Conservation (phyloP, 2,113 vertebrate genomes). For the Oncorhynchus gorbuscha region DNA sequence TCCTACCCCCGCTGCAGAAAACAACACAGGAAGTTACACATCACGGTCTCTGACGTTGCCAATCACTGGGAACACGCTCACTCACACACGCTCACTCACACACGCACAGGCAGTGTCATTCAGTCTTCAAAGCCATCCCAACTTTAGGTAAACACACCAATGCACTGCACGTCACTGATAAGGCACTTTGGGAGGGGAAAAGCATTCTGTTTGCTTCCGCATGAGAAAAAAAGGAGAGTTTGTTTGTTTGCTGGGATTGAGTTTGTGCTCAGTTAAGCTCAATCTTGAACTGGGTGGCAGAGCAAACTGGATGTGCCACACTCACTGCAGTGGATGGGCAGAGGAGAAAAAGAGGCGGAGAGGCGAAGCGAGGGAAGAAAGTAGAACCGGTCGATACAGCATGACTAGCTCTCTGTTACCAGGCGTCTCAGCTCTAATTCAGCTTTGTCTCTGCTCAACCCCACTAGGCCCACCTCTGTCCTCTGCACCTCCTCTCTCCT, state of each 20-base stretch:
- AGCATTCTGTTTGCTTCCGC: constrained; percentile 37
- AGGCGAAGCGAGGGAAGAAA: constrained; percentile 2
- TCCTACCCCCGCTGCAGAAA: constrained; percentile 1
- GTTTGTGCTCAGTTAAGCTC: constrained; percentile 65
- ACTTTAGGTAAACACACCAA: constrained; percentile 59
- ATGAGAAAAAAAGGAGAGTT: constrained; percentile 30
- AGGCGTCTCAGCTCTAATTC: no score
- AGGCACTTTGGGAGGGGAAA: constrained; percentile 44
- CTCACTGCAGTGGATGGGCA: constrained; percentile 10
- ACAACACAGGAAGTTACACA: constrained; percentile 32
- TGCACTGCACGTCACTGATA: constrained; percentile 62
- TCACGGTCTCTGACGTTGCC: constrained; percentile 36
- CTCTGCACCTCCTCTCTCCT: no score
- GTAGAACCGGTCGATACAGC: not conserved
- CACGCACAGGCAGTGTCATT: constrained; percentile 14
- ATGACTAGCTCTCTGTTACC: no score
- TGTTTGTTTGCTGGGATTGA: constrained; percentile 66
- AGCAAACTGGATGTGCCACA: constrained; percentile 49
- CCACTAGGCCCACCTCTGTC: no score
- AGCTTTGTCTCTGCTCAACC: no score
- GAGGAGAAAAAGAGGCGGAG: not conserved
- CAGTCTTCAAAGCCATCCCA: constrained; percentile 48
- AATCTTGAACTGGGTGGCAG: constrained; percentile 48
- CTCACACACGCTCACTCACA: constrained; percentile 22
- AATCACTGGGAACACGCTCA: constrained; percentile 25